Evolutionary conservation across 1,140 invertebrate genomes (phyloP).

Genomic region (Rhyzopertha dominica): DNA sequence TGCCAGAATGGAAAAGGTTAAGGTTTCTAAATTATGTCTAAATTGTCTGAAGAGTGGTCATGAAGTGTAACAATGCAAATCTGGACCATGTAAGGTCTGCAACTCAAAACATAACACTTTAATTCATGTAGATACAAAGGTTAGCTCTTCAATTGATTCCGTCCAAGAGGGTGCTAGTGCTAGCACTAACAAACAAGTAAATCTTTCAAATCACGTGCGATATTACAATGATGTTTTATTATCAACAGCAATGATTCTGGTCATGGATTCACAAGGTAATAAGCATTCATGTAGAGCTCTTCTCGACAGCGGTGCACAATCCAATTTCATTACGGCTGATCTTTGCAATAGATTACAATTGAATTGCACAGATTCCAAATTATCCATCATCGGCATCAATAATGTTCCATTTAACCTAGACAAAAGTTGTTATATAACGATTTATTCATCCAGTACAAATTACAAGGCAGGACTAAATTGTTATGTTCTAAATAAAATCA

Average conservation of each 20-base stretch:
- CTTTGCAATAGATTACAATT: constrained; percentile 5
- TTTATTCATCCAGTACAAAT: constrained; percentile 1
- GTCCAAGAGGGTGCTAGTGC: background rate
- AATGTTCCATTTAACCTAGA: background rate
- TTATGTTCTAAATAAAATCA: constrained; percentile 3
- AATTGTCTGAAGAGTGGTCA: constrained; percentile 4
- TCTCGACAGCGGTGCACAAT: constrained; percentile 12
- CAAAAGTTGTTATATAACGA: background rate
- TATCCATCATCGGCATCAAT: constrained; percentile 4
- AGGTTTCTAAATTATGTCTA: no score
- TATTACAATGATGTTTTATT: constrained; percentile 1
- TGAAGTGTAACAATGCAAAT: background rate
- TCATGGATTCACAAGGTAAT: background rate
- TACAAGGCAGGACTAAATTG: background rate
- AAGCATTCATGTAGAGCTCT: background rate
- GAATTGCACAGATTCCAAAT: background rate
- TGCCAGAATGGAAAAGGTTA: no score
- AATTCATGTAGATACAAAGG: background rate
- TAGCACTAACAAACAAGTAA: background rate
- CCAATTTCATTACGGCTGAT: constrained; percentile 5
- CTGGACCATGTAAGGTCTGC: background rate
- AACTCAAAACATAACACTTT: background rate
- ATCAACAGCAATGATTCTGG: background rate
- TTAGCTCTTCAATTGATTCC: constrained; percentile 4
- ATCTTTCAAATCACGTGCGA: background rate